Conservation (phyloP, 2,888 invertebrate species). For the Sinopyrophorus schimmeli region DNA sequence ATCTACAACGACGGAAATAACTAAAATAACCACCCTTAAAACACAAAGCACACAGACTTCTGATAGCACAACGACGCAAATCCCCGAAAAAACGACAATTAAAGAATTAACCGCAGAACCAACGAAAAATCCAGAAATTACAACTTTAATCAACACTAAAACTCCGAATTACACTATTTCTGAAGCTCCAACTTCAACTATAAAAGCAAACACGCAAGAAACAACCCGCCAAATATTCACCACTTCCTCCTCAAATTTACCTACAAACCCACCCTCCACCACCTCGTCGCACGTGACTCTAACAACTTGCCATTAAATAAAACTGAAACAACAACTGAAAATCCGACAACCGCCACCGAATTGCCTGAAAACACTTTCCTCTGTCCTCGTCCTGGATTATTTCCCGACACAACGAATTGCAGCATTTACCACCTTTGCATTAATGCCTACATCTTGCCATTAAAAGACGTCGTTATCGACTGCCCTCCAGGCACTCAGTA, state of each 20-base stretch:
- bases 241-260: too few relatives aligned
- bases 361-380: slow-evolving; percentile 26
- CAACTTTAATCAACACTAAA: too few relatives aligned
- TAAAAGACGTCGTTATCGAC: slow-evolving; percentile 38
- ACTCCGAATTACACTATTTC: background rate
- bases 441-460: slow-evolving; percentile 27
- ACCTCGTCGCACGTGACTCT: background rate
- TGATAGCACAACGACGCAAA: too few relatives aligned
- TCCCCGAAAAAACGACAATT: background rate
- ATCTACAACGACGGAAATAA: too few relatives aligned
- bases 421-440: slow-evolving; percentile 44
- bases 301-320: background rate
- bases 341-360: background rate
- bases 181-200: background rate
- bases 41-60: too few relatives aligned
- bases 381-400: slow-evolving; percentile 42
- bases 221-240: too few relatives aligned
- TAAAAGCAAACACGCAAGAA: too few relatives aligned
- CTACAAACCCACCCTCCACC: background rate
- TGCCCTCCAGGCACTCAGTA: slow-evolving; percentile 42
- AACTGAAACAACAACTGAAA: background rate
- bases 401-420: slow-evolving; percentile 42
- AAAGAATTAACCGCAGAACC: background rate
- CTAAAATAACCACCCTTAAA: too few relatives aligned
- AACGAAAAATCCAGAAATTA: too few relatives aligned